Conservation (phyloP, 2,113 vertebrate genomes). For the Pavo muticus region DNA sequence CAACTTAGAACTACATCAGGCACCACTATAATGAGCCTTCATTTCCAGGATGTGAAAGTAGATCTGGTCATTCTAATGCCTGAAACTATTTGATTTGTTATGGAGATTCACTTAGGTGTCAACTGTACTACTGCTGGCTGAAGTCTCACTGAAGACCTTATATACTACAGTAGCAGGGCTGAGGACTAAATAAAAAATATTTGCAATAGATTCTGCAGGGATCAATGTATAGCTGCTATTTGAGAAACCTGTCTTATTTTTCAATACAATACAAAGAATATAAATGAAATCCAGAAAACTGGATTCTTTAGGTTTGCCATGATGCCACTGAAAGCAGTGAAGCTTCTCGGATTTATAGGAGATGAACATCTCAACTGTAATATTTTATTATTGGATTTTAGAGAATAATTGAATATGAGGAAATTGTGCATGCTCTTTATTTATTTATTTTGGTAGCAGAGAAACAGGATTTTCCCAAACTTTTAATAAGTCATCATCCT, state of each 20-base stretch:
- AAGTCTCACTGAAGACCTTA: neutral
- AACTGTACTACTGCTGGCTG: neutral
- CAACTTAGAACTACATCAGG: neutral
- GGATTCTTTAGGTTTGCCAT: neutral
- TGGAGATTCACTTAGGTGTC: neutral
- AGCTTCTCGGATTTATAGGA: constrained; percentile 42
- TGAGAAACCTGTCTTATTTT: neutral
- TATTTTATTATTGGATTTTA: constrained; percentile 38
- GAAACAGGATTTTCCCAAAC: constrained; percentile 21
- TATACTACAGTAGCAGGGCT: neutral
- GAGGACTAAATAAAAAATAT: neutral
- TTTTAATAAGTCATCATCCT: constrained; percentile 24
- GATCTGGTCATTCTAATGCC: neutral
- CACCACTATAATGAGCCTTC: neutral
- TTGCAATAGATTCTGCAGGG: neutral
- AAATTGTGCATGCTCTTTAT: neutral
- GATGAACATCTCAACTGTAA: neutral
- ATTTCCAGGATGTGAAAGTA: neutral
- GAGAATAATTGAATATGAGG: constrained; percentile 3
- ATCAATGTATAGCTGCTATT: neutral
- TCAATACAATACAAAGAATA: neutral
- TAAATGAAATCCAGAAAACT: neutral
- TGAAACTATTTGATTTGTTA: neutral
- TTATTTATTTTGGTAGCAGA: neutral
- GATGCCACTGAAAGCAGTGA: neutral